Evolutionary conservation across 2,113 vertebrate species (phyloP), one percentile per base, ranked within the genome.

Genomic region (Lepidiolamprologus cunningtoni): DNA sequence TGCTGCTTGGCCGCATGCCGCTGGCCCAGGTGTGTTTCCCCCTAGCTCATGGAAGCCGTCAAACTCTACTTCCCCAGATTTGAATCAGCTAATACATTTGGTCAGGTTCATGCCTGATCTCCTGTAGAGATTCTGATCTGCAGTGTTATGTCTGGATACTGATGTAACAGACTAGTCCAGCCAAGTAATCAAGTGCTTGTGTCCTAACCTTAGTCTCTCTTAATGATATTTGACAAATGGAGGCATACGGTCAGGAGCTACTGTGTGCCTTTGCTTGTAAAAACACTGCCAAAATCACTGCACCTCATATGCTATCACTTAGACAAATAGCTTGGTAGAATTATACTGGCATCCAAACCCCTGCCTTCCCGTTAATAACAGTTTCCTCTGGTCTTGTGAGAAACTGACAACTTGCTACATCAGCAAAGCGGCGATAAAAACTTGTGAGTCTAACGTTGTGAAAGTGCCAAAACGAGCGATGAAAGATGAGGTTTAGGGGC

Each of bases 1-100:
- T 2, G 14, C 81, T 37, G 57, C 89, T 89, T 54, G 80, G 95
- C 89, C 81, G 57, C 85, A 91, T 86, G 47, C 88, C 86, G 87
- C 76, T 5, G 26, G 79, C 26, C 91, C 92, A 93, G 93, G 94
- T 95, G 93, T 89, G 90, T 90, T 91, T 85, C 68, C 85, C 92
- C n/a, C 6, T 7, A 50, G 84, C 78, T 81, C 81, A 83, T 88
- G 79, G 79, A 89, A 80, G 87, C 84, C 80, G 71, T 92, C 86
- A 88, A 81, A 78, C 76, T 54, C 68, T 57, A 19, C 37, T 50
- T 54, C 19, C 28, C 9, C 12, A 79, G 83, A 93, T 87, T 45
- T 82, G 83, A 53, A 89, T 93, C 84, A 55, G 68, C 81, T 84
- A 84, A 82, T 66, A 76, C 81, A 86, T 40, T 68, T 82, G 87